Evolutionary conservation across 2,797 vertebrate species (phyloP), one percentile per base, ranked within the genome.

Genomic region (Rhincodon typus): DNA sequence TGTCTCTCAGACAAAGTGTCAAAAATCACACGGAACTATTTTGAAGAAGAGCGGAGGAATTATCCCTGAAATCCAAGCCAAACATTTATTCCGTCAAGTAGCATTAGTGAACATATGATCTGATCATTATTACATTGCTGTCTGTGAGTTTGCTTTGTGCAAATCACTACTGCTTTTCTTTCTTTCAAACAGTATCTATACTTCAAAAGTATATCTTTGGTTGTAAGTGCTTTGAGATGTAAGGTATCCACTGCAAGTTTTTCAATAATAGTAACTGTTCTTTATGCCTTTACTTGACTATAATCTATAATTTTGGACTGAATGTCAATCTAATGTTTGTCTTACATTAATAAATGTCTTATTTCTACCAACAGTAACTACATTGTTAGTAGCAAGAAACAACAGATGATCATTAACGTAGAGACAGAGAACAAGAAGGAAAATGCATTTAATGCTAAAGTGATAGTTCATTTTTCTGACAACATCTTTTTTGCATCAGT

Each of bases 401-500:
- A 97, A 96, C 98, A 98, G 82, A 96, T 99, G 96, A 98, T 98
- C 0, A 98, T 99, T 96, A 96, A 97, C 0, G 96, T 99, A 19
- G 96, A 96, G 1, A 96, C 99, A 96, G 98, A 95, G 97, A 99
- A 99, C 96, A 97, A 97, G 96, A 98, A 97, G 88, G 99, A 99
- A 96, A 99, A 98, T 30, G 98, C 99, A 0, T 99, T 99, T 96
- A 99, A 99, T 97, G 97, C 98, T 7, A 97, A 97, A 95, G 96
- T 99, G 95, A 95, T 97, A 84, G 97, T 97, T 67, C 96, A 96
- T 0, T 98, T 97, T 97, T 99, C 98, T 90, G 97, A 97, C 96
- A 99, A 98, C 96, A 97, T 99, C 96, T 99, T 98, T 97, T 99
- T 99, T 96, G 98, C 98, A 77, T 99, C 98, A 34, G 98, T 99